phyloP scores from a whole-genome alignment of 2,888 invertebrate species.

The Torymus tubicola region DNA sequence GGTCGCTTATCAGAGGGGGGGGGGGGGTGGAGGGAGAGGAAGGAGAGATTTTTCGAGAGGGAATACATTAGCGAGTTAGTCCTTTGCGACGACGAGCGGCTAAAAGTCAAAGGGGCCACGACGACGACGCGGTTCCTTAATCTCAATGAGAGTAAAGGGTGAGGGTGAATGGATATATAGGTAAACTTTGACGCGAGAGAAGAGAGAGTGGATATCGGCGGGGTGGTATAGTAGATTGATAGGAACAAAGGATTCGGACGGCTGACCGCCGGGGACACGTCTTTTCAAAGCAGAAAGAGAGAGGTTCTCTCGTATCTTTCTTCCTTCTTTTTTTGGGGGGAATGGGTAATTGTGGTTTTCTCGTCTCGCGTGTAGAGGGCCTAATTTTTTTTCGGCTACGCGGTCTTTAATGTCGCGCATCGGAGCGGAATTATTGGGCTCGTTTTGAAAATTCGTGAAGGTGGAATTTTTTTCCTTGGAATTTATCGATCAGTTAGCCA shows the following conservation, averaged over 20 bases:
- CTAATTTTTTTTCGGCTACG: no score
- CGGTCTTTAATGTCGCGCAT: no score
- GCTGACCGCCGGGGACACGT: background rate
- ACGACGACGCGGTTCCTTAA: conserved; percentile 2
- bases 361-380: no score
- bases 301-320: no score
- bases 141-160: conserved; percentile 7
- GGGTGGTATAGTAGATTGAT: background rate
- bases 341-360: no score
- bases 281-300: background rate
- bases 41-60: conserved; percentile 22
- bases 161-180: background rate
- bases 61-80: conserved; percentile 40
- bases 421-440: no score
- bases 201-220: background rate
- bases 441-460: no score
- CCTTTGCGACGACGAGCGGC: background rate
- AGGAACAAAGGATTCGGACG: background rate
- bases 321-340: no score
- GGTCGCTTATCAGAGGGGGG: background rate
- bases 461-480: no score
- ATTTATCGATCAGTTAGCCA: no score
- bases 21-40: no score
- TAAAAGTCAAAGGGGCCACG: conserved; percentile 25
- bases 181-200: conserved; percentile 4